Conservation (phyloP, 1,140 invertebrate species). For the Hetaerina americana region DNA sequence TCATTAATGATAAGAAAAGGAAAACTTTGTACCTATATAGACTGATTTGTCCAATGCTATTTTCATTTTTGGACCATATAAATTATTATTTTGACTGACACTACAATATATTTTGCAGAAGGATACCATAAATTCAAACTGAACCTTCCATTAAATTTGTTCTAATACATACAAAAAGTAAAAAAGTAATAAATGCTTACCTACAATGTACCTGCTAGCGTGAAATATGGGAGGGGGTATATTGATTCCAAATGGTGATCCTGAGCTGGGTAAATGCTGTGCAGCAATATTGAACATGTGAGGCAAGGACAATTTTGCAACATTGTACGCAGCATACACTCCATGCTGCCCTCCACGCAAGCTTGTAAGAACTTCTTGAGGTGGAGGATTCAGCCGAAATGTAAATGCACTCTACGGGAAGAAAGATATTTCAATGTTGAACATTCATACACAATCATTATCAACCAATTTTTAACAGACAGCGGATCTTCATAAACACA, state of each 20-base stretch:
- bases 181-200: no score
- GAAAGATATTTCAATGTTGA: neutral
- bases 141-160: no score
- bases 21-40: no score
- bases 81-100: no score
- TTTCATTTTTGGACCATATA: no score
- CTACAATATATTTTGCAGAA: neutral
- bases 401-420: conserved; percentile 16
- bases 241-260: conserved; percentile 33
- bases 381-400: conserved; percentile 36
- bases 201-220: conserved; percentile 69
- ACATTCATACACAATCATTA: no score
- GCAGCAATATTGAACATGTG: conserved; percentile 55
- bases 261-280: conserved; percentile 24
- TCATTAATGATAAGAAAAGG: no score
- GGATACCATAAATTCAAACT: neutral
- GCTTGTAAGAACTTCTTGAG: conserved; percentile 39
- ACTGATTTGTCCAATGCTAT: no score
- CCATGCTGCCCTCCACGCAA: conserved; percentile 50
- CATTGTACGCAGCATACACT: conserved; percentile 53
- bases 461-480: no score
- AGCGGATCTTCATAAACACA: no score
- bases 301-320: conserved; percentile 32
- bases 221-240: conserved; percentile 52
- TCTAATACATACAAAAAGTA: no score